Evolutionary conservation across 2,888 invertebrate species (phyloP).

Genomic region (Coelopa pilipes): DNA sequence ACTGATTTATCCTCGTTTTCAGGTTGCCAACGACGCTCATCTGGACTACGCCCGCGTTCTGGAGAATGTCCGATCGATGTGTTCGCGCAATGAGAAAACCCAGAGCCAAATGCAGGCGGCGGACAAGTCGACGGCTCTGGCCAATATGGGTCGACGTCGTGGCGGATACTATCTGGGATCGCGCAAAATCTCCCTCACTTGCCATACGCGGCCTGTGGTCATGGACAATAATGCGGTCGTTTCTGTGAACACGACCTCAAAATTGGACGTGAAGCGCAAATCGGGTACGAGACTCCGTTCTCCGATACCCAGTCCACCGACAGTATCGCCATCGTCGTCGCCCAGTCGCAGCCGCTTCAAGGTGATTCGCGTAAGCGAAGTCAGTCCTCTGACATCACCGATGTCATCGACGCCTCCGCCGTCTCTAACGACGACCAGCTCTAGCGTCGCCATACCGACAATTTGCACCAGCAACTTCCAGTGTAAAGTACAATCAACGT

Average conservation of each 20-base stretch:
- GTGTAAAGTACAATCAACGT: conserved; percentile 36
- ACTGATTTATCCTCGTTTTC: neutral
- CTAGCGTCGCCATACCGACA: conserved; percentile 53
- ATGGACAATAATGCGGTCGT: conserved; percentile 52
- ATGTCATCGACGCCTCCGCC: conserved; percentile 47
- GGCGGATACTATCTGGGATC: conserved; percentile 66
- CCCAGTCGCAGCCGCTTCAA: conserved; percentile 72
- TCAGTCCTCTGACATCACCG: conserved; percentile 60
- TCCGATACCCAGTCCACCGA: conserved; percentile 74
- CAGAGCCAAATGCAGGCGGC: conserved; percentile 54
- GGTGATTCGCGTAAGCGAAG: conserved; percentile 65
- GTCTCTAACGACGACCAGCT: conserved; percentile 39
- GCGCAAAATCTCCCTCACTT: conserved; percentile 79
- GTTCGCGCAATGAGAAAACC: conserved; percentile 71
- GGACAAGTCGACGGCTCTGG: conserved; percentile 49
- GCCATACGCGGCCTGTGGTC: conserved; percentile 70
- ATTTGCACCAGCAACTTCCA: conserved; percentile 46
- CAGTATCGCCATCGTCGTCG: conserved; percentile 75
- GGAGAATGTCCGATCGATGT: conserved; percentile 72
- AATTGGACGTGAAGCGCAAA: conserved; percentile 63
- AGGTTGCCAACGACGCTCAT: conserved; percentile 63
- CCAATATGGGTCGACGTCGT: conserved; percentile 51
- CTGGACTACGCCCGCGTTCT: conserved; percentile 67
- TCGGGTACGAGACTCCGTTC: conserved; percentile 73
- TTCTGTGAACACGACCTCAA: conserved; percentile 53